Base-by-base conservation (phyloP, 2,797 vertebrate genomes). In the Takifugu ocellatus region DNA sequence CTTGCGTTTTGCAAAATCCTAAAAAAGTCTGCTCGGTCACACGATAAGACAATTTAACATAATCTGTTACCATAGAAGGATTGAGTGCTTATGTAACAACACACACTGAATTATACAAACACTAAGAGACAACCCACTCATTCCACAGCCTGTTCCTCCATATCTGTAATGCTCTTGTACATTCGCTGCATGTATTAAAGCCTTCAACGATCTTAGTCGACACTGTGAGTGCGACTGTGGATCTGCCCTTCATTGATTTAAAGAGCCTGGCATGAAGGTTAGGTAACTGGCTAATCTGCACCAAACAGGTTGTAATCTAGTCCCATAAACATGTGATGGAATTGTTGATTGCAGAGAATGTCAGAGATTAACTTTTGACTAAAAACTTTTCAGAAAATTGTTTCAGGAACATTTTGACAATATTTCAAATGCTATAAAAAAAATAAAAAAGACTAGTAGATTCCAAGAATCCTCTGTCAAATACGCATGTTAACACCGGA, bases 261-360 rank as follows among this genome's bases (percentile, higher is more conserved):
- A 78, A 78, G 78, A 29, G 1, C 67, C 69, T 81, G 44, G 81
- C 83, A 76, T 71, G 49, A 76, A 63, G 56, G 73, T 88, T 87
- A 84, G 64, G 54, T 74, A 85, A 88, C 62, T 61, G 66, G 76
- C 68, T 83, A 81, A 85, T 85, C 73, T 86, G 75, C 61, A 60
- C 75, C 25, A 77, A 70, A 62, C 61, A 63, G 61, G 61, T 70
- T 43, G 74, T 3, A 27, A 47, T 66, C 33, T 36, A 36, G 33
- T 12, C 33, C 29, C 29, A 6, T 68, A 56, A 25, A 49, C 59
- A 61, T 51, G 54, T 29, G 5, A 8, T 42, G 62, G 68, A 76
- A 64, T 61, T 63, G 65, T 63, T 68, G 75, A 57, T 36, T 64
- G 47, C 51, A 49, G 68, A 64, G 63, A 73, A 75, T 71, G 63